Conservation (phyloP, 1,140 invertebrate species). For the Diachasmimorpha longicaudata region DNA sequence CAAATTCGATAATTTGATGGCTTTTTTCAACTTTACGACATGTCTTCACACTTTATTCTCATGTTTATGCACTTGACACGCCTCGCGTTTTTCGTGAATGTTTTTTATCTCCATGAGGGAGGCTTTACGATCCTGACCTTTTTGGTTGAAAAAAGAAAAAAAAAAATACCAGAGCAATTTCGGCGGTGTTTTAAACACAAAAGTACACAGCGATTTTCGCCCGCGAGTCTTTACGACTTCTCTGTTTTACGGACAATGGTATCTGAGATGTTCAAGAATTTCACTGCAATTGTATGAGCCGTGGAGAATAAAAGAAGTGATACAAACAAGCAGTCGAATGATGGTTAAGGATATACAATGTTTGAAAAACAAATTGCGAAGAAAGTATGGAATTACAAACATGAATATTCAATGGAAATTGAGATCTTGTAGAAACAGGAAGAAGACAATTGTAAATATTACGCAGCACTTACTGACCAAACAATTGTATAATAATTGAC, state of each 20-base stretch:
- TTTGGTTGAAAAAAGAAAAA: conserved; percentile 5
- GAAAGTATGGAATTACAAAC: too few species aligned
- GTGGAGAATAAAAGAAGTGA: not conserved
- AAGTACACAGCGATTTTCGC: not conserved
- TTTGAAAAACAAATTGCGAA: too few species aligned
- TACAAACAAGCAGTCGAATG: not conserved
- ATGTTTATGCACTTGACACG: not conserved
- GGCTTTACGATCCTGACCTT: conserved; percentile 40
- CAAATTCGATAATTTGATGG: not conserved
- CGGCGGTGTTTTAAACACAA: conserved; percentile 12
- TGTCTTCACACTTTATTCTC: not conserved
- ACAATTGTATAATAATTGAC: too few species aligned
- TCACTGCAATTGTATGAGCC: not conserved
- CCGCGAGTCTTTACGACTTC: not conserved
- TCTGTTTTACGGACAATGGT: not conserved
- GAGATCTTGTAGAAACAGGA: too few species aligned
- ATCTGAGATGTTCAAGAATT: not conserved
- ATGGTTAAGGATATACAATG: not conserved
- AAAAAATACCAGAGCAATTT: conserved; percentile 15
- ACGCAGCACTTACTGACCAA: too few species aligned
- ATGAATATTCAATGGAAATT: too few species aligned
- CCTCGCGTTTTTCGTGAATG: not conserved
- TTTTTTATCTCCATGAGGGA: conserved; percentile 34
- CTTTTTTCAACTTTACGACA: not conserved
- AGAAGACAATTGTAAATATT: too few species aligned